Base-by-base conservation (phyloP, 2,888 invertebrate genomes). In the Coleophora deauratella region DNA sequence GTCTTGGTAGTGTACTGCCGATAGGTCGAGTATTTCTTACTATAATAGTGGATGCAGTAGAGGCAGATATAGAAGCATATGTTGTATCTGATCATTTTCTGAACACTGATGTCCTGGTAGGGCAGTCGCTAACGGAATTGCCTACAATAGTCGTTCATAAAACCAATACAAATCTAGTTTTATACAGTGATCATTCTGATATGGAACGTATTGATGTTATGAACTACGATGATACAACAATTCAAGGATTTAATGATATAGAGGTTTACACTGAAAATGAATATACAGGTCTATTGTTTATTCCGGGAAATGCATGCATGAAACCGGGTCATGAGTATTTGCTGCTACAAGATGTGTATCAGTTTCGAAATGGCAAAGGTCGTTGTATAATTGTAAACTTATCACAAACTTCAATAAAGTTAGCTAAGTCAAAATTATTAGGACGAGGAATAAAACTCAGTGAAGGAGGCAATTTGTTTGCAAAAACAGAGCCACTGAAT, bases 61-160 rank as follows among this genome's bases (percentile, higher is more conserved):
- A 15, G 6, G 44, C 44, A 4, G 35, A 44, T 27, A 27, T 33
- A 1, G 38, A 37, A 1, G 40, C 32, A 2, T 44, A 33, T 13
- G 44, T 40, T 6, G 44, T 40, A 15, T 8, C 14, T 3, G 38
- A 44, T 30, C 7, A 27, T 35, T 35, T 40, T 9, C 35, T 44
- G 2, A 32, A 10, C 11, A 32, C 40, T 12, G 44, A 44, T 14
- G 11, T 40, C 1, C 27, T 44, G 2, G 35, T 44, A 27, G 44
- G 44, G 6, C 44, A 44, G 32, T 35, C 37, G 1, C 14, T 44
- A 9, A 44, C 44, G 4, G 44, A 44, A 27, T 8, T 40, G 27
- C 37, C 44, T 9, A 9, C 34, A 13, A 38, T 44, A 30, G 35
- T 43, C 2, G 43, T 15, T 9, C 27, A 40, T 12, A 43, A 43